phyloP scores from a whole-genome alignment of 2,797 vertebrate species.

The Falco peregrinus region DNA sequence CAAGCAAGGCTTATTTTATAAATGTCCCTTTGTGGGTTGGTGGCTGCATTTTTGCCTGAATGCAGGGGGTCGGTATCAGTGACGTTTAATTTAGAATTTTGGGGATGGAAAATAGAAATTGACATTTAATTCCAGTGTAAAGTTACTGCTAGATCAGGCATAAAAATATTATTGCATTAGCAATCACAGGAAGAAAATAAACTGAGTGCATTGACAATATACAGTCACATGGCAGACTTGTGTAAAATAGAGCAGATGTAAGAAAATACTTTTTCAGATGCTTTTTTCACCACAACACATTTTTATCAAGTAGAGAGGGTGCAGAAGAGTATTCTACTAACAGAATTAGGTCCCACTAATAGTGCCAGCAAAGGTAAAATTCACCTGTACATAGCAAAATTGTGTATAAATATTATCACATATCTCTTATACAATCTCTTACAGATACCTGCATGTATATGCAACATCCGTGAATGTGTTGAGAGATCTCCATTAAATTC shows the following conservation, averaged over 20 bases:
- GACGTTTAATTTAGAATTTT: slow-evolving; percentile 58
- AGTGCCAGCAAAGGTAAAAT: neutral
- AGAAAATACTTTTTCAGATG: neutral
- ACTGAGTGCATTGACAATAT: neutral
- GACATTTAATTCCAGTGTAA: slow-evolving; percentile 65
- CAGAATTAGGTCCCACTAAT: neutral
- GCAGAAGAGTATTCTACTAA: neutral
- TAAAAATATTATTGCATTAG: slow-evolving; percentile 52
- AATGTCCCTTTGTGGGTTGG: slow-evolving; percentile 73
- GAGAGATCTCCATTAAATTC: neutral
- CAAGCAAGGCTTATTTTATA: slow-evolving; percentile 72
- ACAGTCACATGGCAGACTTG: neutral
- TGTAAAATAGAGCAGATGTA: neutral
- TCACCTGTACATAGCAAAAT: neutral
- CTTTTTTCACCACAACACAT: neutral
- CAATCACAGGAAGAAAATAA: slow-evolving; percentile 53
- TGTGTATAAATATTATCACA: neutral
- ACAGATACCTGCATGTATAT: neutral
- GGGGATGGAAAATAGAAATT: slow-evolving; percentile 49
- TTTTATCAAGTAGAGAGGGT: neutral
- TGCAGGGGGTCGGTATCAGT: slow-evolving; percentile 27
- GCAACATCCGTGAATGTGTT: neutral
- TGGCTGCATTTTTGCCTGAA: slow-evolving; percentile 57
- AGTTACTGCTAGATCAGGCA: slow-evolving; percentile 47
- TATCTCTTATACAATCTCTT: neutral